Evolutionary conservation across 2,888 invertebrate genomes (phyloP), one percentile per base, ranked within the genome.

Genomic region (Cephalotes varians): DNA sequence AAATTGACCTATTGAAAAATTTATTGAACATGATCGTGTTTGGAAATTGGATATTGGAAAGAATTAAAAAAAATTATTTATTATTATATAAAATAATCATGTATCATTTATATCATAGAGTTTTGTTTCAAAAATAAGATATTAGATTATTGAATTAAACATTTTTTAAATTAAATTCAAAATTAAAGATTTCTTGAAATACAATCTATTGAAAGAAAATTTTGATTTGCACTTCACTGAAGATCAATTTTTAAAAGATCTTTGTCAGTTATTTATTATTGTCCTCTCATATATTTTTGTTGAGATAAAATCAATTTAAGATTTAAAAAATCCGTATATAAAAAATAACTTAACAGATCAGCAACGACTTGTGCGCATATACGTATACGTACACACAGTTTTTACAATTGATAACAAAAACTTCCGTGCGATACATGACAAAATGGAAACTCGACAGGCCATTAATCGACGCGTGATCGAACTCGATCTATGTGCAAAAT

Each of bases 401-500:
- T 49, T 74, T 64, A 64, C 74, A 64, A 74, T 37, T 64, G 74
- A 49, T 74, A 64, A 49, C 25, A 49, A 49, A 64, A 74, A 64
- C 49, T 64, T 74, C 37, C n/a, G 7, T 62, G 9, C 18, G 34
- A 37, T 74, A 49, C 7, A 37, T 18, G 49, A 64, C 64, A 25
- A 64, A 74, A 74, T 74, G 25, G 64, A 37, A 74, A 64, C 49
- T 49, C 74, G 34, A 62, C 64, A 25, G 21, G 47, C 31, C 47
- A 74, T 74, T 74, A 74, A 74, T 64, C 31, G 72, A 44, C 28
- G 47, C 56, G 73, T 60, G 44, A 73, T 73, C 51, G 64, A 65
- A 76, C 51, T 76, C 76, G 37, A 65, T 76, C 64, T 64, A 64
- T 34, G 37, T 65, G 37, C 25, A 65, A 76, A 64, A 76, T 76